Evolutionary conservation across 2,888 invertebrate species (phyloP), one percentile per base, ranked within the genome.

Genomic region (Archips xylosteana): DNA sequence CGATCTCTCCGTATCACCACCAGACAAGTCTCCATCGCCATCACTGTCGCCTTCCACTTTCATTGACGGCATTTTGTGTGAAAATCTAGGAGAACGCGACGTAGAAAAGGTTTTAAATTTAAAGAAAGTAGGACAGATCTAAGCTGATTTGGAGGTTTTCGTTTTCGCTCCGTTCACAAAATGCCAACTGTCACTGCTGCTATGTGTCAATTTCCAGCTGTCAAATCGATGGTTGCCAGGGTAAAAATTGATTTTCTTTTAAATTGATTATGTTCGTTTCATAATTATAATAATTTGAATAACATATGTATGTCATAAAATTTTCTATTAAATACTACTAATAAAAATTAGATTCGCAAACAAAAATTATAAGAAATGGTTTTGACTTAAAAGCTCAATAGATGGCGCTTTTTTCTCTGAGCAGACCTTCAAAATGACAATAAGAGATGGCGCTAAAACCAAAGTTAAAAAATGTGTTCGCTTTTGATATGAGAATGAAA

Each of bases 1-100:
- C 60, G 96, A 96, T 77, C 95, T 95, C 78, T 96, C 96, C 1
- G 96, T 96, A 81, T 97, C 97, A 9, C 95, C 96, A 1, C 96
- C 96, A 76, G 96, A 96, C 83, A 96, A 92, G 79, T 96, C 96
- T 0, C 95, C 96, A 76, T 97, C 97, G 0, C 92, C 94, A 82
- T 95, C 94, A 81, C 94, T 95, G 76, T 96, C 96, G 65, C 95
- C 96, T 75, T 95, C 95, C 77, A 96, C 95, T 88, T 96, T 96
- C 94, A 96, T 96, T 4, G 96, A 96, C 47, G 96, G 96, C 96
- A 96, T 96, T 82, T 83, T 49, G 4, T n/a, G 13, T 10, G 10
- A 12, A n/a, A n/a, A n/a, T 13, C 2, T 13, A 1, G 4, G n/a
- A 49, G n/a, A 49, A 49, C 13, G 49, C 49, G 49, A 49, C 45